Evolutionary conservation across 1,140 invertebrate genomes (phyloP).

Genomic region (Aphaenogaster rudis): DNA sequence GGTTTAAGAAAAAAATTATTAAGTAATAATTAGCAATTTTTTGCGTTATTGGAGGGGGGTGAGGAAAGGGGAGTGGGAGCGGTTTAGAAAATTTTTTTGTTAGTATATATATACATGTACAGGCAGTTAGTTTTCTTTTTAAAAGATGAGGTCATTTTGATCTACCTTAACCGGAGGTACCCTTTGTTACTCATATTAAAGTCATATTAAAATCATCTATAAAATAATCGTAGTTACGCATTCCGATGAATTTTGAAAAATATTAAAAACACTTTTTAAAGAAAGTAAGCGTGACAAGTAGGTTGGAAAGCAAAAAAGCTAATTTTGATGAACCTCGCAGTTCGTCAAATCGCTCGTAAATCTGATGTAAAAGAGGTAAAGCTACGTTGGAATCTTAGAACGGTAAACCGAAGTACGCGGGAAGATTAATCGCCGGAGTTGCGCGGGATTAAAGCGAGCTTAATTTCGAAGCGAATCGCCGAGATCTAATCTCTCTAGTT

Average conservation of each 20-base stretch:
- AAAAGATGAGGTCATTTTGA: no score
- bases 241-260: background rate
- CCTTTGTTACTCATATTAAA: background rate
- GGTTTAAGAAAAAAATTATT: no score
- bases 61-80: no score
- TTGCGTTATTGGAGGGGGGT: no score
- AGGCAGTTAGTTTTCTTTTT: no score
- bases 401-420: constrained; percentile 60
- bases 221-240: background rate
- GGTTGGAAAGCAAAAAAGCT: constrained; percentile 14
- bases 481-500: constrained; percentile 72
- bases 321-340: constrained; percentile 7
- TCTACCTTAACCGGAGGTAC: no score
- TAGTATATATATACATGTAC: no score
- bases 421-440: constrained; percentile 68
- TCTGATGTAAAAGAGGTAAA: constrained; percentile 42
- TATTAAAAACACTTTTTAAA: background rate
- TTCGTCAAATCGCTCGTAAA: constrained; percentile 25
- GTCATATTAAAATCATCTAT: background rate
- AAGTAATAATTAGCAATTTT: no score
- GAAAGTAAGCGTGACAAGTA: background rate
- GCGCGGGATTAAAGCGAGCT: constrained; percentile 67
- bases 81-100: no score
- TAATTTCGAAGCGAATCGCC: constrained; percentile 66
- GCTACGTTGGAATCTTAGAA: constrained; percentile 57